Percentiles rank a stretch among this genome's conserved stretches.
Evolutionary conservation across 2,113 vertebrate species (phyloP).

Genomic region (Dromaius novaehollandiae): DNA sequence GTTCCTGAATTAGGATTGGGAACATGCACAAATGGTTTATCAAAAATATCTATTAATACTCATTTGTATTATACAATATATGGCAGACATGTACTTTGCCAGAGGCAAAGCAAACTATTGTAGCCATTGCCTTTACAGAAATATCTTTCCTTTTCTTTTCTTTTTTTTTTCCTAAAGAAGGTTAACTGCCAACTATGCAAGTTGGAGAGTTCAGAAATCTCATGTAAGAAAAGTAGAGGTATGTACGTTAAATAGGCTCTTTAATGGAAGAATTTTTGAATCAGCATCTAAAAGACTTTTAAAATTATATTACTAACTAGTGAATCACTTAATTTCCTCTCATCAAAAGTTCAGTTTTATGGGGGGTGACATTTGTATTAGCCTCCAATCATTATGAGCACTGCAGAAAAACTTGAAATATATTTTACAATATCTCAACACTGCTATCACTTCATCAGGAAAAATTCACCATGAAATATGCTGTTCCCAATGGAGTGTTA

Average conservation of each 20-base stretch:
- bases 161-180: not conserved
- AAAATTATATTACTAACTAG: constrained; percentile 19
- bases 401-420: constrained; percentile 22
- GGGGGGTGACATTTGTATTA: constrained; percentile 33
- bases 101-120: not conserved
- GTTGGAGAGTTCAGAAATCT: not conserved
- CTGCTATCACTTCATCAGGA: constrained; percentile 28
- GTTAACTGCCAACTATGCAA: not conserved
- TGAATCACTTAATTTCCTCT: constrained; percentile 20
- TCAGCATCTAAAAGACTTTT: not conserved
- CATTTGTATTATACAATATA: not conserved
- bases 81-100: not conserved
- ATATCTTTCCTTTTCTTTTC: not conserved
- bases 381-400: not conserved
- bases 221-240: not conserved
- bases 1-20: not conserved
- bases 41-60: not conserved
- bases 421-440: constrained; percentile 45
- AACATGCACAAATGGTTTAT: not conserved
- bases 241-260: not conserved
- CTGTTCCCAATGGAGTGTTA: constrained; percentile 40
- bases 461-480: constrained; percentile 39
- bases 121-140: not conserved
- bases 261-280: constrained; percentile 13
- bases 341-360: constrained; percentile 21